These are phyloP conservation scores for Argyra leucocephala DNA, from an alignment of 2,888 invertebrate species.

Conservation along the genomic window DNA sequence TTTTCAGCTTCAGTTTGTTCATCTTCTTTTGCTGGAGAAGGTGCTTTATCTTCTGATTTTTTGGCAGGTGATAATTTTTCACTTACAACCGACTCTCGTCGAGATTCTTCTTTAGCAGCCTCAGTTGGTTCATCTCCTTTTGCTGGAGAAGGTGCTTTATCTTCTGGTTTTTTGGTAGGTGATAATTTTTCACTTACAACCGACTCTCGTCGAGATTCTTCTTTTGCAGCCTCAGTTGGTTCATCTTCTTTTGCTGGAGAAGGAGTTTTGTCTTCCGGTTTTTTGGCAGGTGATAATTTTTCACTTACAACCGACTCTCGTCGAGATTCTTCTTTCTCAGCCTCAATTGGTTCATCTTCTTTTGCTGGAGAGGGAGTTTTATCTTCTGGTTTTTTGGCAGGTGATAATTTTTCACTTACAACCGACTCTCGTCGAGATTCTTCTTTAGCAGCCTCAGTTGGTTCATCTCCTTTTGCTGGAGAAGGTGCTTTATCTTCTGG, in stretches of 20 bases:
- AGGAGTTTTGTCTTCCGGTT: conserved; percentile 21
- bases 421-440: conserved; percentile 19
- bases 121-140: conserved; percentile 14
- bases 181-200: conserved; percentile 12
- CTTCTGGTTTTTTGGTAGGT: background rate
- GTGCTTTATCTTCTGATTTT: no score
- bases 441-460: conserved; percentile 16
- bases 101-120: conserved; percentile 28
- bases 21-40: no score
- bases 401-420: conserved; percentile 15
- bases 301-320: conserved; percentile 10
- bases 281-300: conserved; percentile 11
- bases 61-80: conserved; percentile 14
- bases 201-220: conserved; percentile 15
- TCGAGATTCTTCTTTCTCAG: conserved; percentile 15
- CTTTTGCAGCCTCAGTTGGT: conserved; percentile 22
- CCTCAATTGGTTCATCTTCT: conserved; percentile 18
- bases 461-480: conserved; percentile 22
- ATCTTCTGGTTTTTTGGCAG: conserved; percentile 2
- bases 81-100: conserved; percentile 31
- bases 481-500: conserved; percentile 20
- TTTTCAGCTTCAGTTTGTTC: no score
- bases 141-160: background rate
- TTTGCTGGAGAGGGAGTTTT: conserved; percentile 19
- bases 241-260: conserved; percentile 16